Conservation (phyloP, 2,888 invertebrate species). For the Archaeoteleia sp. region DNA sequence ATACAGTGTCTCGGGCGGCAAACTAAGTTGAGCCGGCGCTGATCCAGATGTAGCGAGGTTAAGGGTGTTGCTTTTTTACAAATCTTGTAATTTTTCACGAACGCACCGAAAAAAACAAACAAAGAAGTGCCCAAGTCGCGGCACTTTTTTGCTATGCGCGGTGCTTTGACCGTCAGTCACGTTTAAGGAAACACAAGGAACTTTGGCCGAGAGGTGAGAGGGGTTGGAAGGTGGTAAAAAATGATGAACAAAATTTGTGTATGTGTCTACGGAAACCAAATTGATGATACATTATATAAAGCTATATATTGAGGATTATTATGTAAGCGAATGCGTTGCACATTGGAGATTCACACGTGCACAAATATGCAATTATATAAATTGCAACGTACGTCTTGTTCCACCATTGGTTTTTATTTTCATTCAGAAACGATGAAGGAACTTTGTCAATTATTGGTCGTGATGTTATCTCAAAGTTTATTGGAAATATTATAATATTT, state of each 20-base stretch:
- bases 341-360: slow-evolving; percentile 45
- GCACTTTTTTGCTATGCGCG: too few relatives aligned
- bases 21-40: too few relatives aligned
- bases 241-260: slow-evolving; percentile 32
- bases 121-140: too few relatives aligned
- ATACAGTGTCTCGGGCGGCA: too few relatives aligned
- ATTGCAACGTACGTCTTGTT: slow-evolving; percentile 28
- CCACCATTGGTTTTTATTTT: slow-evolving; percentile 22
- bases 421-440: too few relatives aligned
- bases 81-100: slow-evolving; percentile 56
- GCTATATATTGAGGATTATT: slow-evolving; percentile 21
- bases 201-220: not conserved
- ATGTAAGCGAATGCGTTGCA: slow-evolving; percentile 42
- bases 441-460: too few relatives aligned
- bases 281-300: slow-evolving; percentile 33
- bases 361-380: slow-evolving; percentile 37
- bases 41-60: slow-evolving; percentile 46
- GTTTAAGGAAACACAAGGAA: too few relatives aligned
- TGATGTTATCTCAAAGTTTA: too few relatives aligned
- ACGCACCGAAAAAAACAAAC: slow-evolving; percentile 6
- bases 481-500: too few relatives aligned
- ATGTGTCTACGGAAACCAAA: slow-evolving; percentile 36
- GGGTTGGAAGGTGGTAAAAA: slow-evolving; percentile 3
- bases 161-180: too few relatives aligned
- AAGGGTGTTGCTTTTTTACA: slow-evolving; percentile 54